Evolutionary conservation across 2,113 vertebrate genomes (phyloP).

Genomic region (Cryptotis parvus): DNA sequence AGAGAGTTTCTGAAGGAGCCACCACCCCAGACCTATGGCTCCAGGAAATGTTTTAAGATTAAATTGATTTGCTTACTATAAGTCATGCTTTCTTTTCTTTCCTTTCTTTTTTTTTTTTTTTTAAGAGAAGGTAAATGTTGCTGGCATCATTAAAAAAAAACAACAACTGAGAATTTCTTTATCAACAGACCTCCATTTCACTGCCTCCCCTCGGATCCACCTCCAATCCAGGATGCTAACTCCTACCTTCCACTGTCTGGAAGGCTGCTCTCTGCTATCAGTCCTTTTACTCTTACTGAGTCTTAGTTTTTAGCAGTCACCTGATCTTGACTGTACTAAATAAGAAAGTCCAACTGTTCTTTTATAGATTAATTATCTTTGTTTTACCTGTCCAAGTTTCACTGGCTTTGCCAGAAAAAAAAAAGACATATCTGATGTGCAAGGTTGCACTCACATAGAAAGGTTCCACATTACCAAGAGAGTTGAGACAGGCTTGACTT

Average conservation of each 20-base stretch:
- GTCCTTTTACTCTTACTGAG: neutral
- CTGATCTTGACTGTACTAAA: neutral
- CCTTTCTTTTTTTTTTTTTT: neutral
- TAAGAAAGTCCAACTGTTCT: neutral
- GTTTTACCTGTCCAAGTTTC: neutral
- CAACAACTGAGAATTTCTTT: too few relatives aligned
- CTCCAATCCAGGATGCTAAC: neutral
- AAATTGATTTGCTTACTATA: neutral
- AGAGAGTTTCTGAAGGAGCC: neutral
- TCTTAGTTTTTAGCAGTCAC: neutral
- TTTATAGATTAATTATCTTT: conserved; percentile 23
- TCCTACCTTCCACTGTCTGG: neutral
- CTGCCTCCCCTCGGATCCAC: neutral
- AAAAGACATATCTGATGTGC: too few relatives aligned
- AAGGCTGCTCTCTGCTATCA: neutral
- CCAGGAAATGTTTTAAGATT: neutral
- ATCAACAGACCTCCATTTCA: neutral
- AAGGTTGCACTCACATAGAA: neutral
- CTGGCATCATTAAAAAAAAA: neutral
- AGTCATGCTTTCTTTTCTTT: neutral
- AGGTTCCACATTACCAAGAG: neutral
- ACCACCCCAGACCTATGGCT: neutral
- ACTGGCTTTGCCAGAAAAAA: too few relatives aligned
- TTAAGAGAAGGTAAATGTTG: neutral
- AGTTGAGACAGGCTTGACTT: neutral